Percentiles rank a stretch among this genome's conserved stretches.
These are phyloP conservation scores for Coenobita brevimanus DNA, from an alignment of 1,140 invertebrate species.

Conservation along the genomic window DNA sequence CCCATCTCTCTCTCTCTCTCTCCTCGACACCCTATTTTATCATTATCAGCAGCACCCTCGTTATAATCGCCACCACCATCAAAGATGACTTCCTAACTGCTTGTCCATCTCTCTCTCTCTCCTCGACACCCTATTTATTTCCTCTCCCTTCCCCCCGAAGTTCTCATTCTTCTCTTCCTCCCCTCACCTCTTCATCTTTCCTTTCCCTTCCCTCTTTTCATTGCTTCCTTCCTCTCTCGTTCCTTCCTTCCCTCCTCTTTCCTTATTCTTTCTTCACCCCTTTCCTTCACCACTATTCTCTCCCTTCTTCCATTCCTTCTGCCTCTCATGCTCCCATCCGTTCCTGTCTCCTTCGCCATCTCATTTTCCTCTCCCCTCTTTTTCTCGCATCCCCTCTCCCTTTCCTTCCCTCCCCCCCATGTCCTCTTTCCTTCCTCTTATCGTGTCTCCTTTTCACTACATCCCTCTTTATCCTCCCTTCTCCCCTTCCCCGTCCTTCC, in stretches of 20 bases:
- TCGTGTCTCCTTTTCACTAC: too few species aligned
- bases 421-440: neutral
- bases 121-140: neutral
- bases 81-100: too few species aligned
- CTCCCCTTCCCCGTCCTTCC: neutral
- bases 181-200: neutral
- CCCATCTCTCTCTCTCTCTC: neutral
- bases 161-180: neutral
- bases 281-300: neutral
- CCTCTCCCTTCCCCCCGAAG: neutral
- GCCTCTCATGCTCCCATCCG: neutral
- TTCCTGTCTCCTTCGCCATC: too few species aligned
- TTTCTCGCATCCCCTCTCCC: neutral
- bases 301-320: neutral
- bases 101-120: neutral
- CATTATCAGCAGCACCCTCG: neutral
- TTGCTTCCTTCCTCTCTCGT: too few species aligned
- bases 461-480: neutral
- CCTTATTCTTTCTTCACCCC: neutral
- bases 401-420: neutral
- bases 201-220: neutral
- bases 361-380: neutral
- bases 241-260: neutral
- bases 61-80: neutral
- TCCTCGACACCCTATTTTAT: too few species aligned